Evolutionary conservation across 2,888 invertebrate species (phyloP).

Genomic region (Parnassius smintheus): DNA sequence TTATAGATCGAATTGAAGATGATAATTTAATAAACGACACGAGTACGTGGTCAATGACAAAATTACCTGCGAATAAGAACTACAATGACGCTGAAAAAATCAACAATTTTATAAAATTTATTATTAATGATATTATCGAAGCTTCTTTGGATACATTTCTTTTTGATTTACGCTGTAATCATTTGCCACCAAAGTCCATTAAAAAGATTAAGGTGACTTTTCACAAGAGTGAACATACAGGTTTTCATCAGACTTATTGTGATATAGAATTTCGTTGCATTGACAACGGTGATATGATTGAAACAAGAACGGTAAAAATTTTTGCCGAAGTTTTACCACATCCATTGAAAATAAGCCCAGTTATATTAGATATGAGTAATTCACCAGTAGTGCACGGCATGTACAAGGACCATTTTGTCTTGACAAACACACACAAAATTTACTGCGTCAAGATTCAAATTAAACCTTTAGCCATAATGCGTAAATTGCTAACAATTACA

Average conservation of each 20-base stretch:
- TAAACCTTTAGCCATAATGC: slow-evolving; percentile 57
- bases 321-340: slow-evolving; percentile 59
- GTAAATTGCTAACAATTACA: slow-evolving; percentile 49
- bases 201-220: slow-evolving; percentile 48
- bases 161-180: slow-evolving; percentile 50
- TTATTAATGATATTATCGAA: slow-evolving; percentile 48
- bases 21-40: slow-evolving; percentile 30
- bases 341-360: slow-evolving; percentile 56
- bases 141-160: slow-evolving; percentile 53
- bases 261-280: slow-evolving; percentile 51
- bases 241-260: slow-evolving; percentile 60
- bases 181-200: slow-evolving; percentile 43
- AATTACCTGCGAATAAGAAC: background rate
- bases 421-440: slow-evolving; percentile 53
- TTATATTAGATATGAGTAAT: slow-evolving; percentile 58
- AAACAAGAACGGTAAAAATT: slow-evolving; percentile 49
- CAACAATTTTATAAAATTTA: slow-evolving; percentile 36
- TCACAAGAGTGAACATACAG: slow-evolving; percentile 53
- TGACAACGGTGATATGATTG: slow-evolving; percentile 39
- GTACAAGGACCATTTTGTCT: slow-evolving; percentile 48
- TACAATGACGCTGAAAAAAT: slow-evolving; percentile 6
- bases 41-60: slow-evolving; percentile 8
- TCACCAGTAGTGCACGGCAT: slow-evolving; percentile 52
- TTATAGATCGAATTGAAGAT: slow-evolving; percentile 39
- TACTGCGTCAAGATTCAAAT: slow-evolving; percentile 52